These are phyloP conservation scores for Erethizon dorsatum DNA, from an alignment of 2,797 vertebrate species.

Conservation along the genomic window DNA sequence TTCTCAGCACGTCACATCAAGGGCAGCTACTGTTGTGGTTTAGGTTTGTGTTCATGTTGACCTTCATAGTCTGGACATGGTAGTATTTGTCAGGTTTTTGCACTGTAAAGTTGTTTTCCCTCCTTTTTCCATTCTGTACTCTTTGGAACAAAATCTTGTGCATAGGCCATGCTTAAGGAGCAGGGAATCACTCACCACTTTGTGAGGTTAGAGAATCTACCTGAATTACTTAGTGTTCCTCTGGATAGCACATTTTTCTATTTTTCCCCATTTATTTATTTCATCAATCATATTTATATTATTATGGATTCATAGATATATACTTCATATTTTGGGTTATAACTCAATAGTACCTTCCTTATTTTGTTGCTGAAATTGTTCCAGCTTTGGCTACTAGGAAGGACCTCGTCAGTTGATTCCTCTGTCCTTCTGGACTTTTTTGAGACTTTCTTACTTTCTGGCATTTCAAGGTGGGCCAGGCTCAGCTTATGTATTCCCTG, in stretches of 20 bases:
- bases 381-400: not conserved
- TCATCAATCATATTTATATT: not conserved
- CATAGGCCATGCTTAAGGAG: not conserved
- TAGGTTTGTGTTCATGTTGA: not conserved
- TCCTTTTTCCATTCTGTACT: not conserved
- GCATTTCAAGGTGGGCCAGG: not conserved
- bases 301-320: not conserved
- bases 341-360: not conserved
- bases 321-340: constrained; percentile 13
- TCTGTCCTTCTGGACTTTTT: not conserved
- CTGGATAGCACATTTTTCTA: not conserved
- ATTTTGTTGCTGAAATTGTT: not conserved
- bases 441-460: not conserved
- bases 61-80: not conserved
- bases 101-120: not conserved
- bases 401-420: not conserved
- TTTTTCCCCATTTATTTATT: not conserved
- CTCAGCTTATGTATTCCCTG: not conserved
- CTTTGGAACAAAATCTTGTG: not conserved
- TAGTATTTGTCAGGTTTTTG: not conserved
- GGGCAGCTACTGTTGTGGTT: not conserved
- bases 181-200: not conserved
- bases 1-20: not conserved
- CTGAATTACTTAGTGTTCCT: not conserved
- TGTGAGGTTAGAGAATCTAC: not conserved